Evolutionary conservation across 2,797 vertebrate species (phyloP).

Genomic region (Parauchenoglanis punctatus): DNA sequence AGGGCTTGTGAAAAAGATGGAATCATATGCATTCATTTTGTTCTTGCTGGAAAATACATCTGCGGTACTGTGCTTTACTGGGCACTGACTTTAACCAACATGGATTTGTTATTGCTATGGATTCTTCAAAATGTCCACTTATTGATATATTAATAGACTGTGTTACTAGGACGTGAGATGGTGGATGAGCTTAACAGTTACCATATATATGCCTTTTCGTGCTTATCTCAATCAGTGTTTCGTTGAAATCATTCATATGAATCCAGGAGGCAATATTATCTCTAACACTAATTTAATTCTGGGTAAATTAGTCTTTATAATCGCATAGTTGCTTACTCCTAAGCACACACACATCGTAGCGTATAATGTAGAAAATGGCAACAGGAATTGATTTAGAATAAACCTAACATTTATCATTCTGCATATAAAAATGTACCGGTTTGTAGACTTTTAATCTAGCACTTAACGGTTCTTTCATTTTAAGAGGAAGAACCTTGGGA

Average conservation of each 20-base stretch:
- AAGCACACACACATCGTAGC: not conserved
- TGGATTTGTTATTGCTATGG: conserved; percentile 15
- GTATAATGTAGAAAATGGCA: not conserved
- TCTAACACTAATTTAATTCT: not conserved
- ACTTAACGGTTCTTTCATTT: not conserved
- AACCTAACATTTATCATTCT: not conserved
- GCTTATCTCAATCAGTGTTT: not conserved
- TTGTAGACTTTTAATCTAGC: not conserved
- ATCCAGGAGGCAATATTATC: not conserved
- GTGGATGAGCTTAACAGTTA: not conserved
- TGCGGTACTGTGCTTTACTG: conserved; percentile 26
- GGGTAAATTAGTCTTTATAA: not conserved
- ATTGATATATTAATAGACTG: not conserved
- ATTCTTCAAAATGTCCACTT: conserved; percentile 33
- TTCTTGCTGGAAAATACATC: conserved; percentile 37
- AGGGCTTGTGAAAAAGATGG: conserved; percentile 68
- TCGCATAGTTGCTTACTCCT: not conserved
- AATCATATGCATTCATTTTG: conserved; percentile 38
- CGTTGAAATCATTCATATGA: not conserved
- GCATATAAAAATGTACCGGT: not conserved
- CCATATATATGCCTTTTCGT: not conserved
- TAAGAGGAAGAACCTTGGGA: not conserved
- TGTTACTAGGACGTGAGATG: not conserved
- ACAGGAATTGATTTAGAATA: not conserved
- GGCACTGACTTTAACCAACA: conserved; percentile 11